Conservation (phyloP, 2,888 invertebrate species). For the Anoplius nigerrimus region DNA sequence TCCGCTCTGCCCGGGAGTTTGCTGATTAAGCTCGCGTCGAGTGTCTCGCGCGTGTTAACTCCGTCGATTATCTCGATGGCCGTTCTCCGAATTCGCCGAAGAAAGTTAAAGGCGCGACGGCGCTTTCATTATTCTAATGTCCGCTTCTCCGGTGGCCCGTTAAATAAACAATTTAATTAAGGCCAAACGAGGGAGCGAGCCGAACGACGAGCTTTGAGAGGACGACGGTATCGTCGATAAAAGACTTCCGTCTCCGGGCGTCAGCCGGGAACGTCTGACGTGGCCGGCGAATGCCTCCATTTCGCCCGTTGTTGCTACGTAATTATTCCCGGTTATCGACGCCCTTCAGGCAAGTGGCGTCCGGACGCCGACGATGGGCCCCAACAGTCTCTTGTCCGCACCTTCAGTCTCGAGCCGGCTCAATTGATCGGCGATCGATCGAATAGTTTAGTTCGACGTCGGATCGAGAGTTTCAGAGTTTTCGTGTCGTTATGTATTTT, state of each 20-base stretch:
- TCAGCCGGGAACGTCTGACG: neutral
- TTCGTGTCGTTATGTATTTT: too few species aligned
- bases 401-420: neutral
- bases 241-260: neutral
- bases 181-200: slow-evolving; percentile 44
- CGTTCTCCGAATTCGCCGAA: neutral
- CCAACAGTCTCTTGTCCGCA: neutral
- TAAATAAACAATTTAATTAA: slow-evolving; percentile 63
- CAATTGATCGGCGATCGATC: too few species aligned
- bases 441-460: too few species aligned
- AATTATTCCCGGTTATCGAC: slow-evolving; percentile 33
- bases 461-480: too few species aligned
- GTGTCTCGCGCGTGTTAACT: too few species aligned
- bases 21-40: too few species aligned
- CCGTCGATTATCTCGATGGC: neutral
- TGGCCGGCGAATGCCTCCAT: slow-evolving; percentile 8
- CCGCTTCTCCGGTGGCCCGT: slow-evolving; percentile 37
- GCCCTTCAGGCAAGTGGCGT: slow-evolving; percentile 27
- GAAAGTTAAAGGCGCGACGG: slow-evolving; percentile 29
- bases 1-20: too few species aligned
- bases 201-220: slow-evolving; percentile 23
- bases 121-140: slow-evolving; percentile 55
- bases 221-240: slow-evolving; percentile 7
- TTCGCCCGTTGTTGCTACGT: slow-evolving; percentile 12
- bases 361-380: neutral